These are phyloP conservation scores for Lophochroa leadbeateri DNA, from an alignment of 2,113 vertebrate species.

Conservation along the genomic window DNA sequence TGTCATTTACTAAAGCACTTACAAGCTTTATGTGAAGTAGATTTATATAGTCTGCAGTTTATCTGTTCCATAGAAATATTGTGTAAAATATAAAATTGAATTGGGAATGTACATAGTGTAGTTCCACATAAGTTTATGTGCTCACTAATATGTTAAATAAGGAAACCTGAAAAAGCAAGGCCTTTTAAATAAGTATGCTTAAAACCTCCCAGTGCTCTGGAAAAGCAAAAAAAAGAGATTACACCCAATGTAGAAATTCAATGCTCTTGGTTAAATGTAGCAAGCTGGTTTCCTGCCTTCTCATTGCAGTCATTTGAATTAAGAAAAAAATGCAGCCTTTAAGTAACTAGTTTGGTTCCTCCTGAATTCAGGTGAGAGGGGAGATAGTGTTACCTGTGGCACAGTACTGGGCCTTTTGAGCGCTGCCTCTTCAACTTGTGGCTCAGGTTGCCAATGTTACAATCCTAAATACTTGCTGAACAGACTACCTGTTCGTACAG, in stretches of 20 bases:
- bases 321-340: conserved; percentile 5
- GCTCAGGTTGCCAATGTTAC: conserved; percentile 76
- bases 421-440: conserved; percentile 43
- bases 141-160: background rate
- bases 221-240: background rate
- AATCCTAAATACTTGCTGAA: conserved; percentile 71
- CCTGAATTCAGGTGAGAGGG: conserved; percentile 26
- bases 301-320: conserved; percentile 17
- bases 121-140: background rate
- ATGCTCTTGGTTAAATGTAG: background rate
- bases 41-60: background rate
- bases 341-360: conserved; percentile 47
- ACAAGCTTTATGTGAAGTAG: background rate
- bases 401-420: conserved; percentile 54
- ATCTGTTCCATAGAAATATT: background rate
- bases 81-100: background rate
- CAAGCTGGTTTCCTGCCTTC: conserved; percentile 23
- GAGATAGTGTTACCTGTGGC: conserved; percentile 62
- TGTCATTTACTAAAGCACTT: background rate
- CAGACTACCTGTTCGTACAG: conserved; percentile 80
- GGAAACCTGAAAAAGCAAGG: background rate
- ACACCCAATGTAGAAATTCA: background rate
- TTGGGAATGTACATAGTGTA: background rate
- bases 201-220: background rate
- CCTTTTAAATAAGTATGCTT: background rate